Percentiles rank a stretch among this genome's conserved stretches.
These are phyloP conservation scores for Pseudomyrmex dendroicus DNA, from an alignment of 1,140 invertebrate species.

Conservation along the genomic window DNA sequence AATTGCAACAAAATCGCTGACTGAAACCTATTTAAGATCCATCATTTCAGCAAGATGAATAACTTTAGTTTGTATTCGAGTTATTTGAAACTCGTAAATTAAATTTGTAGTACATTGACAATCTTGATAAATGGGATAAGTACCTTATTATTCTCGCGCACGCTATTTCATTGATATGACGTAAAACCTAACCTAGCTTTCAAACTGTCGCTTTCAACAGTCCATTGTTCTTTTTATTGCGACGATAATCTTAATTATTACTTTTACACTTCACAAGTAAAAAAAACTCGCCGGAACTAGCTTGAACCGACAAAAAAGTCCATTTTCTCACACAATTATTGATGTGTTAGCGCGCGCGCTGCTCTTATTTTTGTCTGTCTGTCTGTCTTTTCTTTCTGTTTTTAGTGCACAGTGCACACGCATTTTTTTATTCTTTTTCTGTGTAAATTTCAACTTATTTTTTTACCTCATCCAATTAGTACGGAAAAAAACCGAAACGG, in stretches of 20 bases:
- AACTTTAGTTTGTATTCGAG: background rate
- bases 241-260: background rate
- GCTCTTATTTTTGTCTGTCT: too few species aligned
- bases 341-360: too few species aligned
- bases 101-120: background rate
- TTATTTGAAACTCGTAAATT: too few species aligned
- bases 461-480: too few species aligned
- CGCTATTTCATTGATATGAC: background rate
- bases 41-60: background rate
- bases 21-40: background rate
- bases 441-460: too few species aligned
- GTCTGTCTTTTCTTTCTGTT: too few species aligned
- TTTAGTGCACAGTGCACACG: too few species aligned
- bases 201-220: background rate
- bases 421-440: too few species aligned
- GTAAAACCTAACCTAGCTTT: background rate
- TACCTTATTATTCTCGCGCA: background rate
- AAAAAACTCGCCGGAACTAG: background rate
- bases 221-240: background rate
- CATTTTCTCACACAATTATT: too few species aligned
- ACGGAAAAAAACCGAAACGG: too few species aligned
- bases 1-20: slow-evolving; percentile 2
- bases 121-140: background rate
- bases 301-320: background rate
- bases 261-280: background rate